Conservation (phyloP, 1,140 invertebrate species). For the Caenorhabditis tropicalis region DNA sequence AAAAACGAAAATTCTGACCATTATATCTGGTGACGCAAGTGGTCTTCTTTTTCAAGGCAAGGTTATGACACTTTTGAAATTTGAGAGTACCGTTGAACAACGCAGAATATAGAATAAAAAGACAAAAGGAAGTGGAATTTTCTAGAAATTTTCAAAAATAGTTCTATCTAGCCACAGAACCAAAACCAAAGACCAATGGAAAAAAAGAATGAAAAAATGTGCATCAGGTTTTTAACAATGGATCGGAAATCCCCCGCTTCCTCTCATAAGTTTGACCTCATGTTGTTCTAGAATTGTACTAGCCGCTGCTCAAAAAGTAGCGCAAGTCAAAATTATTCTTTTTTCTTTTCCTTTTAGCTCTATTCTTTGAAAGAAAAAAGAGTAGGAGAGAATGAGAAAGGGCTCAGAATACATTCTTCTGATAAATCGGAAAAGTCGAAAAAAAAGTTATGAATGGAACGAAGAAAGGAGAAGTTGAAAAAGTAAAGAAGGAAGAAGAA, state of each 20-base stretch:
- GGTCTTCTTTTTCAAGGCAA: not conserved
- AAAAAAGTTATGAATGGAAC: no score
- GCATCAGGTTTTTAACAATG: not conserved
- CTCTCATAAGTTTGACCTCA: conserved; percentile 21
- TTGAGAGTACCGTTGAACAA: not conserved
- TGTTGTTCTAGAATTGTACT: conserved; percentile 40
- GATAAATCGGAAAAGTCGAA: not conserved
- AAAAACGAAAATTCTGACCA: not conserved
- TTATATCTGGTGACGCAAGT: not conserved
- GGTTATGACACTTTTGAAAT: not conserved
- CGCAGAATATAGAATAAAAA: not conserved
- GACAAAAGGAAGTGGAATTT: no score
- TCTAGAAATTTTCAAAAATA: no score
- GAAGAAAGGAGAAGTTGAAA: not conserved
- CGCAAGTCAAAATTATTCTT: conserved; percentile 14
- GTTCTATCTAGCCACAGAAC: no score
- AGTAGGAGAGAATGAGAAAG: not conserved
- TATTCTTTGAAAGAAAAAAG: not conserved
- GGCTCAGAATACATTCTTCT: conserved; percentile 35
- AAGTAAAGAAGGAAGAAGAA: not conserved
- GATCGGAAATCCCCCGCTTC: not conserved
- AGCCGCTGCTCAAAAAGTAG: not conserved
- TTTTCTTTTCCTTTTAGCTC: not conserved
- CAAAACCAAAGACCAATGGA: not conserved
- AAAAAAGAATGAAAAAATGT: not conserved